phyloP scores from a whole-genome alignment of 2,888 invertebrate genomes.

The Aphidoletes aphidimyza region DNA sequence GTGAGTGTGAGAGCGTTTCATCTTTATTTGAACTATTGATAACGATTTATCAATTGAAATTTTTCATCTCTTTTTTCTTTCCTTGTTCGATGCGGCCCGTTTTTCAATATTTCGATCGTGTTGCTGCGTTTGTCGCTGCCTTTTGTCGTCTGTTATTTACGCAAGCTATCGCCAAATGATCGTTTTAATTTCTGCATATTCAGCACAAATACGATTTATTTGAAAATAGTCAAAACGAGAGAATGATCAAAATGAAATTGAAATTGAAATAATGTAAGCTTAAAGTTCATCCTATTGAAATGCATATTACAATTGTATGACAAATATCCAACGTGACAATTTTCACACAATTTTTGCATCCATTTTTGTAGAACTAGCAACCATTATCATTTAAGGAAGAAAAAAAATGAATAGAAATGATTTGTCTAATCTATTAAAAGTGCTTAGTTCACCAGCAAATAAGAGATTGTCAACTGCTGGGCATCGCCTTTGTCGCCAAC shows the following conservation, averaged over 20 bases:
- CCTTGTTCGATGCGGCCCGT: background rate
- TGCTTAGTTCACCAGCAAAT: conserved; percentile 11
- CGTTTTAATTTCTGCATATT: conserved; percentile 1
- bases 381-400: background rate
- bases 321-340: background rate
- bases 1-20: background rate
- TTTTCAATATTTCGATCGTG: too few species aligned
- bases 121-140: too few species aligned
- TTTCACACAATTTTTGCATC: background rate
- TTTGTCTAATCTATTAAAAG: background rate
- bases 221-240: background rate
- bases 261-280: background rate
- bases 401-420: background rate
- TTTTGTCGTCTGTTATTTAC: background rate
- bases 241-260: background rate
- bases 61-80: conserved; percentile 5
- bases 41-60: conserved; percentile 4
- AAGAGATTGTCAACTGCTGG: background rate
- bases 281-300: background rate
- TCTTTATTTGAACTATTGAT: conserved; percentile 1
- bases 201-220: background rate
- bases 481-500: background rate
- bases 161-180: background rate
- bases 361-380: background rate
- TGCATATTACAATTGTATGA: background rate